Base-by-base conservation (phyloP, 2,113 vertebrate genomes). In the Notechis scutatus region DNA sequence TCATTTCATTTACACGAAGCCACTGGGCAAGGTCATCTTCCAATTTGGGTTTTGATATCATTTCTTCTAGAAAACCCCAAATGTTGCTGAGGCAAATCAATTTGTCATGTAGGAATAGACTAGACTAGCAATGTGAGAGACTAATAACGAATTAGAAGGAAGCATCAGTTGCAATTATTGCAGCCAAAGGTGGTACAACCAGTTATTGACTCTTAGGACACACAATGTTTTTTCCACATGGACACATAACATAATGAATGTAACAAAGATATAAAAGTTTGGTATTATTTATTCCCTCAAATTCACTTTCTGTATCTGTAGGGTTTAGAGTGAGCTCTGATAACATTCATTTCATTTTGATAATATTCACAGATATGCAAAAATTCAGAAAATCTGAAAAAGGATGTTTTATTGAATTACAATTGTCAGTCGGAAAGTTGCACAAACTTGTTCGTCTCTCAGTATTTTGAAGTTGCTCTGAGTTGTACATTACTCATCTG, bases 401-500 rank as follows among this genome's bases (percentile, higher is more conserved):
- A 81, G 74, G 18, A 3, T 39, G 34, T 81, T 81, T 42, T 18
- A 81, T 34, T 81, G 74, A 81, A 20, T 21, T 39, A 42, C 18
- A 81, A 42, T 81, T 81, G 74, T 81, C 74, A 42, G 0, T 42
- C 0, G 3, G 18, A 7, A 81, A 81, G 74, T 21, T 81, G 69
- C 69, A 74, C n/a, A 81, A 93, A n/a, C 69, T 29, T 93, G 55
- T 61, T 92, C 95, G 88, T 92, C 93, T 95, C 90, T 26, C 47
- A 61, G 81, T 64, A 93, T 93, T 96, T 90, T 96, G 94, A 90
- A 93, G 0, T 0, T 7, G 34, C 39, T 93, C 34, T 92, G 54
- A 95, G 93, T 95, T 94, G 92, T 87, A 88, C 74, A 26, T 85
- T 93, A 3, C 5, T 94, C 5, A 59, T 94, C 42, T 85, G 90